These are phyloP conservation scores for Telenomus remus DNA, from an alignment of 1,140 invertebrate genomes.

Conservation along the genomic window DNA sequence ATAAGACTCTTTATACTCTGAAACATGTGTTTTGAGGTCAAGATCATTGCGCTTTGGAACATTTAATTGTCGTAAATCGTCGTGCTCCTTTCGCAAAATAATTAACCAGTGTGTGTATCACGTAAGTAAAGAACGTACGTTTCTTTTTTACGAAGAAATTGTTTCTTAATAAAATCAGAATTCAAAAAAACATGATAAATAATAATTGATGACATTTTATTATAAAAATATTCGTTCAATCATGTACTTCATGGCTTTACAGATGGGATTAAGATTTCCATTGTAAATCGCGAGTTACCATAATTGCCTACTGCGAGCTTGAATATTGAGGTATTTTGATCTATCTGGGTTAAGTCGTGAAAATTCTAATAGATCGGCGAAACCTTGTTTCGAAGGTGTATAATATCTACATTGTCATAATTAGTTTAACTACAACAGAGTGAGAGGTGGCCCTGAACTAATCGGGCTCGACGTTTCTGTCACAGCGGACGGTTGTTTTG, in stretches of 20 bases:
- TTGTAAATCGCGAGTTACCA: neutral
- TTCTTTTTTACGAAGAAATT: too few relatives aligned
- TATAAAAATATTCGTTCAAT: too few relatives aligned
- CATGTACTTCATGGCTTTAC: too few relatives aligned
- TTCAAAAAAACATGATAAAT: too few relatives aligned
- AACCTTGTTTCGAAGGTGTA: conserved; percentile 48
- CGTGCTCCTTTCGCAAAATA: conserved; percentile 6
- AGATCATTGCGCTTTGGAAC: conserved; percentile 42
- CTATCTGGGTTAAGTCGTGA: conserved; percentile 45
- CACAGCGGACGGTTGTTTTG: conserved; percentile 39
- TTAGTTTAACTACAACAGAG: conserved; percentile 54
- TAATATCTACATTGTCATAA: conserved; percentile 57
- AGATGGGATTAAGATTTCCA: too few relatives aligned
- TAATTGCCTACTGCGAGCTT: neutral
- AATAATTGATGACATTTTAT: too few relatives aligned
- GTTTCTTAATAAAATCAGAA: too few relatives aligned
- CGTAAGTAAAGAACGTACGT: too few relatives aligned
- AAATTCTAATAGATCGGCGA: conserved; percentile 40
- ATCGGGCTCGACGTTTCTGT: conserved; percentile 20
- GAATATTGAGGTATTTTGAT: conserved; percentile 9
- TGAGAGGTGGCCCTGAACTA: conserved; percentile 44
- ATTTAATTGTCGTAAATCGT: conserved; percentile 26
- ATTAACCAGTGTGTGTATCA: too few relatives aligned
- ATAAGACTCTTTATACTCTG: conserved; percentile 59
- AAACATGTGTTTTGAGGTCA: conserved; percentile 50